phyloP scores from a whole-genome alignment of 2,797 vertebrate genomes.

The Hirundo rustica region DNA sequence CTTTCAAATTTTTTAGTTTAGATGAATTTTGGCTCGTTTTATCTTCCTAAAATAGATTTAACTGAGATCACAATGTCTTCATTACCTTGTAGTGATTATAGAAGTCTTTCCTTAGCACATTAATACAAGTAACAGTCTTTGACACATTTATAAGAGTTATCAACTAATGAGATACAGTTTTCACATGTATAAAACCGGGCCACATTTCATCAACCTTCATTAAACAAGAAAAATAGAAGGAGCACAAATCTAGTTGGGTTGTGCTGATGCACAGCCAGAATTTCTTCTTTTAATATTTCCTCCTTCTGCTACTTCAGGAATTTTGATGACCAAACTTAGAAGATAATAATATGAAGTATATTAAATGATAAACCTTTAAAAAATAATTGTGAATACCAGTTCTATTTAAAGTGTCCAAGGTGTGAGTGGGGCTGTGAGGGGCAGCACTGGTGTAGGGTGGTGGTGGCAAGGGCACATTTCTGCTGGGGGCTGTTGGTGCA shows the following conservation, averaged over 20 bases:
- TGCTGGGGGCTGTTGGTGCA: neutral
- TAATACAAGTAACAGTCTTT: neutral
- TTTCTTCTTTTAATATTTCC: neutral
- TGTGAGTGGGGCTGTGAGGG: fast-evolving
- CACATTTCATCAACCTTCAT: neutral
- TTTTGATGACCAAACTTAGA: neutral
- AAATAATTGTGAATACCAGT: neutral
- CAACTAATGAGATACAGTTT: constrained; percentile 22
- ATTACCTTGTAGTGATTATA: constrained; percentile 17
- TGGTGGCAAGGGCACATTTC: neutral
- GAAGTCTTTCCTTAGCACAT: constrained; percentile 10
- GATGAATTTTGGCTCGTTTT: constrained; percentile 28
- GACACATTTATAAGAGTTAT: neutral
- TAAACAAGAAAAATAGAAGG: neutral
- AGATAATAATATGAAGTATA: neutral
- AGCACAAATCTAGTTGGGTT: neutral
- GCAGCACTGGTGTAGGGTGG: too few relatives aligned
- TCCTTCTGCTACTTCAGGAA: neutral
- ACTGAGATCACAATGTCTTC: constrained; percentile 1
- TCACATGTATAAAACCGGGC: neutral
- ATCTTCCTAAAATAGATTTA: constrained; percentile 26
- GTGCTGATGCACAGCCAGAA: neutral
- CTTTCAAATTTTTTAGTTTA: constrained; percentile 16
- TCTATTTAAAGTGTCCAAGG: neutral
- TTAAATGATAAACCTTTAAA: neutral